A percentile compares a stretch with the other conserved stretches of the same genome.
Evolutionary conservation across 1,140 invertebrate species (phyloP).

Genomic region (Aphelenchoides besseyi): DNA sequence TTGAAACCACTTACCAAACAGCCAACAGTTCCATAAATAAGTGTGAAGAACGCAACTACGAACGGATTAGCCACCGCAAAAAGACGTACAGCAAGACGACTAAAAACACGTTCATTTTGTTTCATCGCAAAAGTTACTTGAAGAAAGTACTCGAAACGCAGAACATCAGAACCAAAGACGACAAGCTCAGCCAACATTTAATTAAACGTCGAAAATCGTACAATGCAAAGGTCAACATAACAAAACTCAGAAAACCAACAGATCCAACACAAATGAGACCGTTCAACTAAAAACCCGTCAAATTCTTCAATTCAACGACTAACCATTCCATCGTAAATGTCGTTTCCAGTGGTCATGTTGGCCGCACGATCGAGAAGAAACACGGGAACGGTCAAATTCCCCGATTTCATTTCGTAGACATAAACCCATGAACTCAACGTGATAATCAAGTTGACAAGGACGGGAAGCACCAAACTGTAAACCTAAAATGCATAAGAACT

Average conservation of each 20-base stretch:
- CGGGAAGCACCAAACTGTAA: slow-evolving; percentile 34
- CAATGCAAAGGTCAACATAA: slow-evolving; percentile 47
- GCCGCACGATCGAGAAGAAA: slow-evolving; percentile 34
- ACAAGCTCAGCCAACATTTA: slow-evolving; percentile 44
- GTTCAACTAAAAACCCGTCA: slow-evolving; percentile 39
- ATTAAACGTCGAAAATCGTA: slow-evolving; percentile 44
- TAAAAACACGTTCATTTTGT: neutral
- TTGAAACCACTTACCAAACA: slow-evolving; percentile 27
- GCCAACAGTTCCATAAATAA: slow-evolving; percentile 42
- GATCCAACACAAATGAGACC: slow-evolving; percentile 40
- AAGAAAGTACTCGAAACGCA: slow-evolving; percentile 38
- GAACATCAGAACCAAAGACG: slow-evolving; percentile 43
- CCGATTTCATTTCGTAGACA: slow-evolving; percentile 39
- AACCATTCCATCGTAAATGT: slow-evolving; percentile 50
- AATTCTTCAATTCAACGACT: neutral
- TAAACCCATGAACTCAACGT: slow-evolving; percentile 42
- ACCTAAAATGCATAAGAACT: neutral
- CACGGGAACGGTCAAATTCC: slow-evolving; percentile 21
- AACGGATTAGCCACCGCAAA: neutral
- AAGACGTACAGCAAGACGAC: neutral
- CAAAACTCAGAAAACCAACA: slow-evolving; percentile 45
- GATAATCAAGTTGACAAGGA: slow-evolving; percentile 43
- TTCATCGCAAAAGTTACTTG: slow-evolving; percentile 14
- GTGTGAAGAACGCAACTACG: slow-evolving; percentile 8
- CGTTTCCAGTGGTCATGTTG: slow-evolving; percentile 38